Evolutionary conservation across 2,888 invertebrate genomes (phyloP), one percentile per base, ranked within the genome.

Genomic region (Synanthedon tipuliformis): DNA sequence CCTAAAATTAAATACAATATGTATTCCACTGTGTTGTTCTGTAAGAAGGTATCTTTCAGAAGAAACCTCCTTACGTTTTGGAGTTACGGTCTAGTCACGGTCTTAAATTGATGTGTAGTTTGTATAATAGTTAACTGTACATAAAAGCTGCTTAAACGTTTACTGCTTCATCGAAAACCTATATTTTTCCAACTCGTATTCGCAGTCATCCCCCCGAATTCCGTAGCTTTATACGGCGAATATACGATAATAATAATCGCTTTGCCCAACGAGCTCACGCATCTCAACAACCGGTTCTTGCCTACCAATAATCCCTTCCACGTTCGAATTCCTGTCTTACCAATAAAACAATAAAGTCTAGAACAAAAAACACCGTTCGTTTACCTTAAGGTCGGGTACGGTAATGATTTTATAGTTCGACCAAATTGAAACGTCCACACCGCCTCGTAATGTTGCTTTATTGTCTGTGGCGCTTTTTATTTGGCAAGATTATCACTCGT

Each of bases 221-320:
- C 75, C 67, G 63, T 63, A 68, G 71, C 64, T 62, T 60, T 65
- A 71, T 66, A 62, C 59, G 53, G 64, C 63, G 67, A 67, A 71
- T 51, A 55, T 52, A 54, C 54, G 55, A 55, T 71, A 75, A 77
- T 74, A 75, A 77, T 78, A 78, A 81, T 79, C 75, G 71, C 71
- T 71, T 74, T 75, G 16, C 71, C 64, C 77, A 80, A 81, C 79
- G 61, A 78, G 77, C 73, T 71, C 71, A 71, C 71, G 75, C 73
- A 69, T 73, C 72, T 65, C 62, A 53, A 53, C 51, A 72, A 81
- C 81, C 78, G 75, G 79, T 80, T 77, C 54, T 50, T 27, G 12
- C 49, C 49, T 49, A 49, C 49, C 49, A 49, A 49, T 49, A 49
- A 45, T 13, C n/a, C 45, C 15, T 45, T 45, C 15, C n/a, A 45